These are phyloP conservation scores for Drosophila testacea DNA, from an alignment of 2,888 invertebrate species.

Conservation along the genomic window DNA sequence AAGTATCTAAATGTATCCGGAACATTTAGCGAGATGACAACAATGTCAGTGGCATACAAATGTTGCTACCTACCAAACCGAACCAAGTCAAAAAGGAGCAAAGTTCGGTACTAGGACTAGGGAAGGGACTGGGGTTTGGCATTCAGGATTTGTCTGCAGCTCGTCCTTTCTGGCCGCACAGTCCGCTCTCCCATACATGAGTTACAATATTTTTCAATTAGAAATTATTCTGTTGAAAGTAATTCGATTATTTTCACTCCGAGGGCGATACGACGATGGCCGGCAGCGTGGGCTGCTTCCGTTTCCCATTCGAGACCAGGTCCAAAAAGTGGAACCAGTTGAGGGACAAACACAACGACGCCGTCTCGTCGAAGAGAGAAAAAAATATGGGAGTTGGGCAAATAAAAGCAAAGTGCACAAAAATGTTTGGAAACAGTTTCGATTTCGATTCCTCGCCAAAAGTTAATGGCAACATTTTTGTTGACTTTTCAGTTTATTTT, in stretches of 20 bases:
- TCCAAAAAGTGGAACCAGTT: conserved; percentile 8
- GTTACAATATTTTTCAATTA: conserved; percentile 86
- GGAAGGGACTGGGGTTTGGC: conserved; percentile 1
- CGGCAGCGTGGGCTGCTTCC: conserved; percentile 56
- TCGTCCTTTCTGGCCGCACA: conserved; percentile 33
- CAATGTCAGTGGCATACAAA: conserved; percentile 77
- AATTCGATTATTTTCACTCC: conserved; percentile 86
- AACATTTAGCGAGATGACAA: conserved; percentile 73
- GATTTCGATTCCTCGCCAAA: conserved; percentile 71
- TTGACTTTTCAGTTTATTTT: conserved; percentile 78
- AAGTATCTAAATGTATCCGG: conserved; percentile 13
- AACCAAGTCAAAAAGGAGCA: conserved; percentile 18
- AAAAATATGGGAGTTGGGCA: conserved; percentile 13
- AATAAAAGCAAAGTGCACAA: conserved; percentile 54
- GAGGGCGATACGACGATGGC: conserved; percentile 65
- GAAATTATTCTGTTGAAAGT: conserved; percentile 86
- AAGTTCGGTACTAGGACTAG: background rate
- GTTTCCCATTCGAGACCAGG: conserved; percentile 34
- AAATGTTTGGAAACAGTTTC: conserved; percentile 79
- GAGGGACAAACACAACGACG: conserved; percentile 29
- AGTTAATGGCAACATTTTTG: conserved; percentile 70
- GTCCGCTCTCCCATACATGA: conserved; percentile 62
- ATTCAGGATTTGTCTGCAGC: conserved; percentile 48
- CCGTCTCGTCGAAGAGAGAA: conserved; percentile 46
- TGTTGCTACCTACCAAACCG: conserved; percentile 34